Evolutionary conservation across 23 tunicate genomes (phyloP).

Genomic region (Botrylloides violaceus): DNA sequence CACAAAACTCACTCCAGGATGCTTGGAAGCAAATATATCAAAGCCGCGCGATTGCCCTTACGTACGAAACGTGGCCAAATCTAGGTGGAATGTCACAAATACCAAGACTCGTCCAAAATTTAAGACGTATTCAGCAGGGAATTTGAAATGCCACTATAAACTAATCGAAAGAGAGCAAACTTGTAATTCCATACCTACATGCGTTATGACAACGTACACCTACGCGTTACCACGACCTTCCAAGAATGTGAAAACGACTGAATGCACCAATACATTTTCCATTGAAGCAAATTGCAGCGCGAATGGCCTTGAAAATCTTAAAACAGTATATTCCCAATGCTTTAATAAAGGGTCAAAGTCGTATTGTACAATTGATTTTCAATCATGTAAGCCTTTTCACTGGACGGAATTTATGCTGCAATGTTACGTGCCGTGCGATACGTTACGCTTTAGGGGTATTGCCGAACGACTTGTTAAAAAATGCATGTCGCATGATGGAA

Average conservation of each 20-base stretch:
- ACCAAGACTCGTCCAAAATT: not conserved
- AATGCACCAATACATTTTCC: not conserved
- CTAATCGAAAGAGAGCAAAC: not conserved
- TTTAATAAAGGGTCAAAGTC: not conserved
- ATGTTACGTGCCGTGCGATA: conserved; percentile 8
- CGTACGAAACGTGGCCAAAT: no score
- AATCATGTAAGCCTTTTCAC: conserved; percentile 2
- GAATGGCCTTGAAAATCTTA: conserved; percentile 11
- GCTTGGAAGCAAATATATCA: not conserved
- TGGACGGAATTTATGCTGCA: conserved; percentile 15
- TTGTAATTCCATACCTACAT: not conserved
- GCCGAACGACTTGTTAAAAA: conserved; percentile 8
- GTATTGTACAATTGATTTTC: conserved; percentile 4
- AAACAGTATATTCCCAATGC: not conserved
- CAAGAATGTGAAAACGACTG: not conserved
- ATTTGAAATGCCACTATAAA: not conserved
- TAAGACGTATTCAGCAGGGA: not conserved
- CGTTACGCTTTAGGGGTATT: not conserved
- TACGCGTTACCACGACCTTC: not conserved
- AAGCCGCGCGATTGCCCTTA: no score
- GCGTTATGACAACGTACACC: not conserved
- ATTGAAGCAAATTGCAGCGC: conserved; percentile 6
- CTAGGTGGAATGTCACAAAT: no score
- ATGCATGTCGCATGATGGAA: conserved; percentile 5
- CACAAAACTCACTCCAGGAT: no score